phyloP scores from a whole-genome alignment of 2,113 vertebrate species.

The Butorides virescens region DNA sequence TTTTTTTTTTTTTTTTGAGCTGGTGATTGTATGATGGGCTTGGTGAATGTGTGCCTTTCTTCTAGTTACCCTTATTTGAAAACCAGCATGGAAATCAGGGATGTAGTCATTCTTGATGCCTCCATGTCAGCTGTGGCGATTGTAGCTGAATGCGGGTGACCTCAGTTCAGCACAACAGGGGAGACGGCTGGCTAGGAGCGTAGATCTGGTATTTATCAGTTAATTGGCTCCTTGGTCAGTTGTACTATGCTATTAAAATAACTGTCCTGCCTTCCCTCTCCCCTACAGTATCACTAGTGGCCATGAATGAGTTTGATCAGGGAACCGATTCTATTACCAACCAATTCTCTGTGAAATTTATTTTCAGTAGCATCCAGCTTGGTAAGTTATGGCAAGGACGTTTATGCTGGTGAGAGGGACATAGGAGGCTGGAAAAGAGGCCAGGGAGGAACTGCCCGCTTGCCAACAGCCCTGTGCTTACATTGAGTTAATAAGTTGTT shows the following conservation, averaged over 20 bases:
- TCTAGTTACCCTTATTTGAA: background rate
- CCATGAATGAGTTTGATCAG: background rate
- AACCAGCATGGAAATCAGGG: background rate
- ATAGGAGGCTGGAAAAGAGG: background rate
- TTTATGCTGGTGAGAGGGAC: background rate
- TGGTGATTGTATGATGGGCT: background rate
- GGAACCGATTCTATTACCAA: background rate
- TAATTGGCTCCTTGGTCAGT: background rate
- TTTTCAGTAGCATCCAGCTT: background rate
- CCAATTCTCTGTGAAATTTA: background rate
- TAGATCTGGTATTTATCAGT: background rate
- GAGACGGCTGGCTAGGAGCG: fast-evolving
- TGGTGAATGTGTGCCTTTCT: background rate
- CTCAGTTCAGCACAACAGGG: background rate
- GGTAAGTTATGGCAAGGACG: fast-evolving
- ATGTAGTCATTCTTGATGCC: background rate
- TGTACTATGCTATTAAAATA: background rate
- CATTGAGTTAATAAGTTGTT: background rate
- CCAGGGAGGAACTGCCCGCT: background rate
- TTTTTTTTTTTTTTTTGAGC: background rate
- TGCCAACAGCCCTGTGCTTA: background rate
- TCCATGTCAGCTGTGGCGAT: fast-evolving
- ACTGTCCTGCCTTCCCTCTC: background rate
- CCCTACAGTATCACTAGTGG: background rate
- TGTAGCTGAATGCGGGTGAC: background rate